Conservation (phyloP, 2,113 vertebrate species). For the Notothenia coriiceps region DNA sequence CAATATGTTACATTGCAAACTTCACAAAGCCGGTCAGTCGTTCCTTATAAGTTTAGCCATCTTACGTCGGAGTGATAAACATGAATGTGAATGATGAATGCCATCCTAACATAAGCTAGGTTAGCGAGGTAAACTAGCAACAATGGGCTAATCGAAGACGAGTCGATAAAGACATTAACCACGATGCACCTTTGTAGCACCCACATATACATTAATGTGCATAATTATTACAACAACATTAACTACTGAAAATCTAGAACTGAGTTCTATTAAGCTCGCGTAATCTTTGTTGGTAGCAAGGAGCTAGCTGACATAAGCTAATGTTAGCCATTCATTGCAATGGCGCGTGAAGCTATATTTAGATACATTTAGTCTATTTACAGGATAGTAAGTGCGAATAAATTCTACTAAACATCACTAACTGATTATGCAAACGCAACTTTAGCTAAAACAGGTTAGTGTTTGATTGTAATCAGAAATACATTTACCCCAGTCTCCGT, state of each 20-base stretch:
- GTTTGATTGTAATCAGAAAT: slow-evolving; percentile 38
- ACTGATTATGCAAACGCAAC: not conserved
- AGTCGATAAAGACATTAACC: not conserved
- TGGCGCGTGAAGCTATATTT: slow-evolving; percentile 40
- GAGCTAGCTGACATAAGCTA: slow-evolving; percentile 49
- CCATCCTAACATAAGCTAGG: not conserved
- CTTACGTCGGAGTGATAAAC: slow-evolving; percentile 18
- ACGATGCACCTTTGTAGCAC: not conserved
- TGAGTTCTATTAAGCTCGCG: slow-evolving; percentile 5
- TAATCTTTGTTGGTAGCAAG: slow-evolving; percentile 40
- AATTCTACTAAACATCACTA: rapidly evolving
- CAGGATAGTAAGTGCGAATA: not conserved
- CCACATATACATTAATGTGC: too few relatives aligned
- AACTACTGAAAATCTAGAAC: not conserved
- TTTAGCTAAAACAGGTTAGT: not conserved
- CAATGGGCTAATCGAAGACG: not conserved
- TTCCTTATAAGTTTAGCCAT: not conserved
- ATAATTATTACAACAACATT: not conserved
- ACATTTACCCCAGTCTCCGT: slow-evolving; percentile 84
- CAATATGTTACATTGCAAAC: slow-evolving; percentile 36
- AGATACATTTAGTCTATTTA: not conserved
- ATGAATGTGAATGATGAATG: slow-evolving; percentile 19
- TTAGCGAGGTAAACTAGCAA: not conserved
- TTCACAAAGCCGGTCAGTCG: slow-evolving; percentile 6
- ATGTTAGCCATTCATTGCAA: slow-evolving; percentile 33